A percentile compares a stretch with the other conserved stretches of the same genome.
These are phyloP conservation scores for Harpegnathos saltator DNA, from an alignment of 1,140 invertebrate genomes.

Conservation along the genomic window DNA sequence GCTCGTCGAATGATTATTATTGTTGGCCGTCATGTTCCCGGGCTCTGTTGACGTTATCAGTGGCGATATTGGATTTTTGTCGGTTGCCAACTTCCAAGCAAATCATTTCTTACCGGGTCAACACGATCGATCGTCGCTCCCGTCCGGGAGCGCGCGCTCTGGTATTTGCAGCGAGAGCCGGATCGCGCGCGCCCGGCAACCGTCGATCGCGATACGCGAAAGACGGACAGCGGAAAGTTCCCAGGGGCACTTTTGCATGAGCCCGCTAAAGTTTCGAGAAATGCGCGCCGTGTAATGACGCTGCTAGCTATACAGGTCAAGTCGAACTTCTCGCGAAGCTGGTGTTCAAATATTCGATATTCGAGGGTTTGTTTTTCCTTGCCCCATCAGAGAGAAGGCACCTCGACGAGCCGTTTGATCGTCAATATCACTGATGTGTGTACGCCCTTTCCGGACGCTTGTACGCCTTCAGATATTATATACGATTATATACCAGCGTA, in stretches of 20 bases:
- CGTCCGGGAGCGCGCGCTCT: not conserved
- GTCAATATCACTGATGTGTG: too few relatives aligned
- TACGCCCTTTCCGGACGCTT: too few relatives aligned
- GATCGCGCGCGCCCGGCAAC: slow-evolving; percentile 7
- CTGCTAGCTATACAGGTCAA: slow-evolving; percentile 48
- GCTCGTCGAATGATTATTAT: slow-evolving; percentile 7
- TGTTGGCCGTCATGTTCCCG: slow-evolving; percentile 3
- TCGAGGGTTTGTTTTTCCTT: slow-evolving; percentile 20
- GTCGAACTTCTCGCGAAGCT: slow-evolving; percentile 46
- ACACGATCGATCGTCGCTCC: slow-evolving; percentile 31
- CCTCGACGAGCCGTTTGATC: not conserved
- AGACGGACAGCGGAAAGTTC: slow-evolving; percentile 61
- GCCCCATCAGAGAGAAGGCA: not conserved
- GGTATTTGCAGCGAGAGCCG: slow-evolving; percentile 25
- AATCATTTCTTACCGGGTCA: slow-evolving; percentile 29
- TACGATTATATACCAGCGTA: too few relatives aligned
- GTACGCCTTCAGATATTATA: too few relatives aligned
- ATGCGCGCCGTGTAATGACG: slow-evolving; percentile 27
- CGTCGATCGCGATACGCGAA: slow-evolving; percentile 41
- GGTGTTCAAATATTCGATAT: slow-evolving; percentile 52
- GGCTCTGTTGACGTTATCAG: slow-evolving; percentile 16
- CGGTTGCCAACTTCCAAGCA: slow-evolving; percentile 31
- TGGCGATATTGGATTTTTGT: not conserved
- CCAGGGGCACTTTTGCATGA: slow-evolving; percentile 49
- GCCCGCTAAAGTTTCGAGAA: slow-evolving; percentile 58